Conservation (phyloP, 2,888 invertebrate genomes). For the Microdon myrmicae region DNA sequence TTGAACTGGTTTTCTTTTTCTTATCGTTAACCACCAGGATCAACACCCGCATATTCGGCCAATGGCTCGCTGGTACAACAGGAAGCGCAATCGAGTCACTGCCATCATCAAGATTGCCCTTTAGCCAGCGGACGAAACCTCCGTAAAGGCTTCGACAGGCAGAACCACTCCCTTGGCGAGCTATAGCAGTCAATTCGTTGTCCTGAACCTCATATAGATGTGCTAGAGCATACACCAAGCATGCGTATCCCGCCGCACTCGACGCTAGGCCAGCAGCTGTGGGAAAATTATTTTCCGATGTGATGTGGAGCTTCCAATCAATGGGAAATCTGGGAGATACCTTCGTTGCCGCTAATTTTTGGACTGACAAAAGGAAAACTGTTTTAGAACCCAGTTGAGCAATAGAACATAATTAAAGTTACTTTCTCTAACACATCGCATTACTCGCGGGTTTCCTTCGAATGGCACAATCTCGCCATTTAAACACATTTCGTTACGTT, state of each 20-base stretch:
- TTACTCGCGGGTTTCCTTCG: conserved; percentile 77
- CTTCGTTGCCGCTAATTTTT: conserved; percentile 57
- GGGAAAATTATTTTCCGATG: conserved; percentile 96
- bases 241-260: conserved; percentile 98
- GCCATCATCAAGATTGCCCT: conserved; percentile 74
- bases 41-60: conserved; percentile 90
- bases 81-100: conserved; percentile 81
- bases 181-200: conserved; percentile 81
- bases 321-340: conserved; percentile 62
- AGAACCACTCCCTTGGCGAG: conserved; percentile 91
- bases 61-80: conserved; percentile 79
- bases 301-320: conserved; percentile 81
- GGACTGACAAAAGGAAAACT: conserved; percentile 54
- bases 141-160: conserved; percentile 95
- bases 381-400: too few species aligned
- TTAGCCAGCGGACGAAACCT: conserved; percentile 94
- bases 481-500: conserved; percentile 85
- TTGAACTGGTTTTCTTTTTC: conserved; percentile 86
- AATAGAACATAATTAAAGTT: conserved; percentile 58
- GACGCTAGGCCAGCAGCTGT: conserved; percentile 98
- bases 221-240: conserved; percentile 84
- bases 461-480: conserved; percentile 85
- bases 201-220: conserved; percentile 78
- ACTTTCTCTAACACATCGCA: conserved; percentile 81
- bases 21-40: conserved; percentile 88